phyloP scores from a whole-genome alignment of 2,888 invertebrate genomes.

The Agonopterix subpropinquella region DNA sequence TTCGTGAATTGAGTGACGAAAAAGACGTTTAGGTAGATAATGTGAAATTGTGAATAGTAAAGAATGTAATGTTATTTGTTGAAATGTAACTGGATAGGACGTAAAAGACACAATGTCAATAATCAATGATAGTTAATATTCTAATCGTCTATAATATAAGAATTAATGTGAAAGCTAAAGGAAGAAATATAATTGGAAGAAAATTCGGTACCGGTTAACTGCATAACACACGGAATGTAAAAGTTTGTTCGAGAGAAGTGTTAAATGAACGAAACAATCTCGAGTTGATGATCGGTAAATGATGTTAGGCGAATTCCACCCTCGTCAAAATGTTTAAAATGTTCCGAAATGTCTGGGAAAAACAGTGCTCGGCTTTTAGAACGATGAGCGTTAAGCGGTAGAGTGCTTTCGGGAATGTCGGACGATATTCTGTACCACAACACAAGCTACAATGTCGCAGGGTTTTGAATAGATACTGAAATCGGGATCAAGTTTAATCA shows the following conservation, averaged over 20 bases:
- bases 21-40: conserved; percentile 56
- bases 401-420: not conserved
- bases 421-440: not conserved
- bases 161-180: conserved; percentile 30
- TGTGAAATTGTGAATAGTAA: conserved; percentile 63
- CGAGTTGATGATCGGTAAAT: conserved; percentile 10
- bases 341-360: conserved; percentile 6
- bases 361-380: conserved; percentile 2
- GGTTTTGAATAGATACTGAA: conserved; percentile 6
- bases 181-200: conserved; percentile 40
- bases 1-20: conserved; percentile 41
- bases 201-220: not conserved
- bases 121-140: conserved; percentile 33
- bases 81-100: conserved; percentile 47
- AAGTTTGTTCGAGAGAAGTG: conserved; percentile 1
- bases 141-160: conserved; percentile 26
- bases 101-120: conserved; percentile 52
- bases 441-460: no score
- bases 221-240: not conserved
- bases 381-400: not conserved
- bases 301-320: conserved; percentile 9
- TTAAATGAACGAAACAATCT: conserved; percentile 3
- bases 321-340: conserved; percentile 14
- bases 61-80: conserved; percentile 65
- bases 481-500: conserved; percentile 27